phyloP scores from a whole-genome alignment of 2,113 vertebrate species.

The Megaceryle maxima region DNA sequence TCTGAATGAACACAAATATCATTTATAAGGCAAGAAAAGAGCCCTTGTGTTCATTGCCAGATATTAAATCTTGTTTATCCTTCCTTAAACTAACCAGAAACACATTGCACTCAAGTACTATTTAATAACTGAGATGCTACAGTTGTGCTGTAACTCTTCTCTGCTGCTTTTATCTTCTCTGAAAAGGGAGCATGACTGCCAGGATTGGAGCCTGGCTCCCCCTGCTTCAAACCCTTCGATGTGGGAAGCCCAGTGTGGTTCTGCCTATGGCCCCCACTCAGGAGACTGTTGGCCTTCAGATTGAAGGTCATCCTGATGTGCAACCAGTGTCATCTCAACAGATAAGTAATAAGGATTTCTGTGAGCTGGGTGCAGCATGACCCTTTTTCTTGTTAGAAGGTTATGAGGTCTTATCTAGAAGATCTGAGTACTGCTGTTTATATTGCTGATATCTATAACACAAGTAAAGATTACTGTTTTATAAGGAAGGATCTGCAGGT shows the following conservation, averaged over 20 bases:
- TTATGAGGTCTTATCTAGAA: not conserved
- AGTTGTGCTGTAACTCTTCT: conserved; percentile 29
- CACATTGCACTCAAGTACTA: conserved; percentile 69
- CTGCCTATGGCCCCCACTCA: not conserved
- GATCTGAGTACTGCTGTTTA: not conserved
- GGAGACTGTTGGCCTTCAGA: not conserved
- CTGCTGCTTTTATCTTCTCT: conserved; percentile 38
- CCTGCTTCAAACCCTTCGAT: not conserved
- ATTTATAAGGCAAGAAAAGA: conserved; percentile 21
- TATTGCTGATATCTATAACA: not conserved
- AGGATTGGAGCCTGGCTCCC: not conserved
- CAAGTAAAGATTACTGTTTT: not conserved
- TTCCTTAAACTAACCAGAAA: conserved; percentile 79
- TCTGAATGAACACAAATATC: conserved; percentile 71
- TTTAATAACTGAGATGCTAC: conserved; percentile 59
- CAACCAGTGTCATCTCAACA: not conserved
- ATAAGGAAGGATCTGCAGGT: not conserved
- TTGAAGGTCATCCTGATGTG: not conserved
- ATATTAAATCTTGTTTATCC: conserved; percentile 79
- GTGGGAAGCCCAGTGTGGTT: not conserved
- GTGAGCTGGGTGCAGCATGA: not conserved
- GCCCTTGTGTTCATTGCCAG: conserved; percentile 56
- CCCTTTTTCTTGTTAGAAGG: not conserved
- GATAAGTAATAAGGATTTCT: not conserved
- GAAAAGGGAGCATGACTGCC: not conserved